Evolutionary conservation across 2,888 invertebrate species (phyloP), one percentile per base, ranked within the genome.

Genomic region (Erannis defoliaria): DNA sequence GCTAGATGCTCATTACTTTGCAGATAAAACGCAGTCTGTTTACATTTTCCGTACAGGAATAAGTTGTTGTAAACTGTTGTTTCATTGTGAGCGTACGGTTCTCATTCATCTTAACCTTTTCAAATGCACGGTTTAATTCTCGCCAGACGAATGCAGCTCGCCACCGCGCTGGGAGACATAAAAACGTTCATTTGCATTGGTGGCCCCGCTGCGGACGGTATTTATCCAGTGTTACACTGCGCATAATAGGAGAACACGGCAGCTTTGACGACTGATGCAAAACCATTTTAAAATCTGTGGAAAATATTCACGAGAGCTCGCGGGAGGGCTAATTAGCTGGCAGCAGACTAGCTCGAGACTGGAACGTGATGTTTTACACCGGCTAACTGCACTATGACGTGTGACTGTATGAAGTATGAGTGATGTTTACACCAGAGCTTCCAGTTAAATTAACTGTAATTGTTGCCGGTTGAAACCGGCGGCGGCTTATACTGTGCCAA

Each of bases 81-180:
- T 86, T 81, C 86, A 89, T 89, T 90, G 86, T 89, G 75, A 82
- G 81, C 75, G 81, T 77, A 76, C 80, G 74, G 81, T 74, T 75
- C 80, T 85, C 86, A 90, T 91, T 90, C 90, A 90, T 87, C 86
- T 87, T 87, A 86, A 88, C 82, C 91, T 89, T 89, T 91, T 90
- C 88, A 88, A 82, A 76, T 78, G 86, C 81, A 78, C 76, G 81
- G 81, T 86, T 89, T 86, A 89, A 90, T 89, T 87, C 88, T 80
- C 83, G 80, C 76, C 82, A 82, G 85, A 82, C 85, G 82, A 85
- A 82, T 84, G 85, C 85, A 80, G 70, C 74, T 72, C 66, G 69
- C 49, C 50, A 35, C 72, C 69, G 76, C 72, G 68, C 68, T 68
- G 76, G 74, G 79, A 81, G 80, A 85, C 80, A 88, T 84, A 86